Evolutionary conservation across 2,797 vertebrate genomes (phyloP), one percentile per base, ranked within the genome.

Genomic region (Pseudochromis fuscus): DNA sequence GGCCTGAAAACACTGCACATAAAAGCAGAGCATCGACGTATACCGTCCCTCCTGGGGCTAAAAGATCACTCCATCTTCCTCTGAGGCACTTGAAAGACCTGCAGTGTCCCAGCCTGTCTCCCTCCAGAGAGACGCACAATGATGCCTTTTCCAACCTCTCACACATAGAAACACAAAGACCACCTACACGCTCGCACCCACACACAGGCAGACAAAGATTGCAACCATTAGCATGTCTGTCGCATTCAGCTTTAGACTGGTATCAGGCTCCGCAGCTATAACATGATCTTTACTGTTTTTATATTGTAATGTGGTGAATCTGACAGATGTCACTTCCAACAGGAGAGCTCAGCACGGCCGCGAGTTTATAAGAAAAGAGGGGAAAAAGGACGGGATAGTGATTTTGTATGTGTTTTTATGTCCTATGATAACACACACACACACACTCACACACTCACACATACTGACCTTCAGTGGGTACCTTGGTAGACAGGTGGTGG

Each of bases 401-500:
- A 46, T 40, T 21, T 51, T 69, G 55, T 45, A 55, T n/a, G 46
- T 2, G 35, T 45, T 42, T 76, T 68, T 78, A 61, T 78, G 25
- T 59, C 25, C 42, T 45, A 48, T 11, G 1, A 37, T 62, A 63
- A 49, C 33, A 23, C 53, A 42, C 21, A 50, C 57, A 16, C 50
- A 37, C 3, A 10, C 35, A 30, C 25, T 31, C 46, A 57, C 45
- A 51, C 61, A 63, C 63, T 63, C 68, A 61, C 72, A 73, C 66
- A 67, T 24, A 66, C 75, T 88, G 83, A 90, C 87, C 86, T 87
- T 88, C 87, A 87, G 68, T 85, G 67, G 82, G 80, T 81, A 87
- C 83, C 82, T 86, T 87, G 69, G 82, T 84, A 73, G 87, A 91
- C 86, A 89, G 87, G 87, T 88, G 88, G 85, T 83, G 75, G 66